phyloP scores from a whole-genome alignment of 2,888 invertebrate species.

The Nephrotoma flavescens region DNA sequence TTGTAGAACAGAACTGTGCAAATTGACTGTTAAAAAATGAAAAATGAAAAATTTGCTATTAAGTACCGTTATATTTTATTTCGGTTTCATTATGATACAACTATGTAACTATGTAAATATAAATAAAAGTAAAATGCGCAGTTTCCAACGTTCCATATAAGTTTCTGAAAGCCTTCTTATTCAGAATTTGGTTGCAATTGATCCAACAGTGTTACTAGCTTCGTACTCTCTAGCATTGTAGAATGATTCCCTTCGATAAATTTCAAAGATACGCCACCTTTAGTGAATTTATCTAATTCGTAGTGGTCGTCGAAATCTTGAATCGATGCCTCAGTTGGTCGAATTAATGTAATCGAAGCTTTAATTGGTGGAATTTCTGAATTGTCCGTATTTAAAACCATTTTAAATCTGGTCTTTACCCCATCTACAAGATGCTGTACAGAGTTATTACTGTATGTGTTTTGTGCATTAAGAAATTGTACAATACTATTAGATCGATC shows the following conservation, averaged over 20 bases:
- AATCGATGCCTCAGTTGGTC: conserved; percentile 43
- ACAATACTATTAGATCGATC: conserved; percentile 40
- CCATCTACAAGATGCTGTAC: conserved; percentile 28
- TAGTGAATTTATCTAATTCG: background rate
- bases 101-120: no score
- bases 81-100: no score
- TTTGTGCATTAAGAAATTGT: conserved; percentile 30
- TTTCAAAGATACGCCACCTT: conserved; percentile 34
- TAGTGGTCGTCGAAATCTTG: conserved; percentile 46
- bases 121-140: no score
- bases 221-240: conserved; percentile 48
- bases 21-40: no score
- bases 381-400: conserved; percentile 7
- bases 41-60: no score
- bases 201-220: background rate
- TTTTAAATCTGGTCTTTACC: conserved; percentile 28
- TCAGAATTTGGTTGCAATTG: background rate
- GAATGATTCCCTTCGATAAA: conserved; percentile 56
- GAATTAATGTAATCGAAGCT: conserved; percentile 43
- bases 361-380: conserved; percentile 34
- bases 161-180: conserved; percentile 11
- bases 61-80: no score
- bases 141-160: no score
- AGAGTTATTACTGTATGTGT: conserved; percentile 29
- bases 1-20: no score